Evolutionary conservation across 2,888 invertebrate species (phyloP).

Genomic region (Lycophotia porphyrea): DNA sequence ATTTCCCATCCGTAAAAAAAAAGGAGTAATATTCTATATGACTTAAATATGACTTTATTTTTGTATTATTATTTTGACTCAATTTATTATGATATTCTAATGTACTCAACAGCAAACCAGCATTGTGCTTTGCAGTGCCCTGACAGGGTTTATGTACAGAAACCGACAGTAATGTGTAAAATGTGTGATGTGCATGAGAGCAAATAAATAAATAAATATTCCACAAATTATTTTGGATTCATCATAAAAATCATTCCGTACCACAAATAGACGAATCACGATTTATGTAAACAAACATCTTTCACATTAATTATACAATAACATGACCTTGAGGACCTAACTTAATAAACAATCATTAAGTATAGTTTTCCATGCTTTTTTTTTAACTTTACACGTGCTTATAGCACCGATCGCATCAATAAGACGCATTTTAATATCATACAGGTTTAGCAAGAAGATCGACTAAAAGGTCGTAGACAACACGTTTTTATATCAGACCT

Average conservation of each 20-base stretch:
- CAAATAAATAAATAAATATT: no score
- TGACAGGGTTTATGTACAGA: no score
- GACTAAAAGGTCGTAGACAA: not conserved
- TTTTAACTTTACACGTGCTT: not conserved
- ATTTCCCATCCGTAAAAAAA: no score
- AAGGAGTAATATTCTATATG: no score
- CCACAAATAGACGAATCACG: not conserved
- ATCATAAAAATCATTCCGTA: not conserved
- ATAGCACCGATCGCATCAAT: slow-evolving; percentile 22
- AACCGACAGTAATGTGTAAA: no score
- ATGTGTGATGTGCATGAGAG: no score
- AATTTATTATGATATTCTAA: no score
- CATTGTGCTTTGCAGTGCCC: no score
- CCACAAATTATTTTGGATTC: not conserved
- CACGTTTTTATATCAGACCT: slow-evolving; percentile 5
- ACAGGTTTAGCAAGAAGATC: not conserved
- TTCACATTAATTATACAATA: not conserved
- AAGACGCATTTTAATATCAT: not conserved
- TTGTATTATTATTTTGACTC: no score
- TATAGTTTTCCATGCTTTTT: not conserved
- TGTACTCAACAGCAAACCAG: no score
- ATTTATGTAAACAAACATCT: not conserved
- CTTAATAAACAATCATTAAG: not conserved
- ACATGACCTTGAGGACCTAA: not conserved
- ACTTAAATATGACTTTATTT: no score